Base-by-base conservation (phyloP, 1,140 invertebrate species). In the Carposina sasakii region DNA sequence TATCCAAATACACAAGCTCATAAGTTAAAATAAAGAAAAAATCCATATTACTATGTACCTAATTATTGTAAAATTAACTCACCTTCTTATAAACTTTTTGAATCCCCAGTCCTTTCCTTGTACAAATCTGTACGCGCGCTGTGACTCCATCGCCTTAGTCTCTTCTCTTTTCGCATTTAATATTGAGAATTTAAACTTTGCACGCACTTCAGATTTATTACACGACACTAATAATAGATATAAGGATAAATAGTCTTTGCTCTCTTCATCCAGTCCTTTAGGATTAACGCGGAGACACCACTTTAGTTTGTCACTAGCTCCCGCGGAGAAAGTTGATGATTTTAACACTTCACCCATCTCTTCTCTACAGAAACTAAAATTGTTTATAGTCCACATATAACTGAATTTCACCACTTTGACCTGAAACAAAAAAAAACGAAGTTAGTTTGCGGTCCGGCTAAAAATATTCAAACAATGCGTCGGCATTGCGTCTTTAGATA, bases 301-400 rank as follows among this genome's bases (percentile, higher is more conserved):
- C 91, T 99, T 99, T 63, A 99, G 89, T 91, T 99, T 99, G 85
- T 99, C 98, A 89, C 98, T 99, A 76, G 96, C 94, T 79, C 97
- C 97, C 42, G 98, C 98, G 46, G 97, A 99, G 87, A 99, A 99
- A 58, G 97, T 99, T 58, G 97, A 99, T 85, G 97, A 99, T 89
- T 99, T 99, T 68, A 99, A 90, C 52, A 99, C 98, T 89, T 99
- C 98, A 61, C 98, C 98, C 97, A 99, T 99, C 88, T 99, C 98
- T 88, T 99, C 98, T 57, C 96, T 93, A 86, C 96, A 98, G 88
- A 99, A 99, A 89, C 96, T 98, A 88, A 99, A 99, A 90, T 99
- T 99, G 87, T 99, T 99, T 88, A 99, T 99, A 73, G 98, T 99
- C 98, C 98, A 99, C 95, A 99, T 99, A 87, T 99, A 99, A 87